These are phyloP conservation scores for Colinus virginianus DNA, from an alignment of 2,113 vertebrate genomes.

Conservation along the genomic window DNA sequence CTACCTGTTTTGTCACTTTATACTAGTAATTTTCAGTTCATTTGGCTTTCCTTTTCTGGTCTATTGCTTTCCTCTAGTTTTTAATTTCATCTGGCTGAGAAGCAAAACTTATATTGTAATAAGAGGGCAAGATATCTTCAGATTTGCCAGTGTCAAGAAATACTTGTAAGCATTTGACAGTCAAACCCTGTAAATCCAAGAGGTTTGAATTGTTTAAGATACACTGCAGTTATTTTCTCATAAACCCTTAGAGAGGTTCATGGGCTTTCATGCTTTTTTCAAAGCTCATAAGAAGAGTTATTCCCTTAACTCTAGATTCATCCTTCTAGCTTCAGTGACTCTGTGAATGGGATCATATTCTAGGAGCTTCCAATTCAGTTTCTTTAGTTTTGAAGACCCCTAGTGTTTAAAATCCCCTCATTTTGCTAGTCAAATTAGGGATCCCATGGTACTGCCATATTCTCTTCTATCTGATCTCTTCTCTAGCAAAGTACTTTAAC, in stretches of 20 bases:
- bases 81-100: not conserved
- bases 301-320: not conserved
- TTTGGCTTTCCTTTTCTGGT: not conserved
- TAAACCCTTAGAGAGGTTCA: not conserved
- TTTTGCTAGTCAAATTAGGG: not conserved
- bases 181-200: not conserved
- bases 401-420: not conserved
- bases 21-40: not conserved
- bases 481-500: not conserved
- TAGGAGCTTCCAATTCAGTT: not conserved
- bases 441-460: not conserved
- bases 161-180: not conserved
- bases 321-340: not conserved
- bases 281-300: not conserved
- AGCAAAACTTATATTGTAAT: not conserved
- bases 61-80: not conserved
- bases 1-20: accelerated
- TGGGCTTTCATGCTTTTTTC: not conserved
- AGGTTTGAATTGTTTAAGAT: not conserved
- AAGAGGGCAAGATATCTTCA: not conserved
- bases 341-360: not conserved
- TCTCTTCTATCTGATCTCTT: not conserved
- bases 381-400: not conserved
- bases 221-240: not conserved
- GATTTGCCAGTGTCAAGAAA: not conserved